Evolutionary conservation across 2,888 invertebrate genomes (phyloP), one percentile per base, ranked within the genome.

Genomic region (Anodontia alba): DNA sequence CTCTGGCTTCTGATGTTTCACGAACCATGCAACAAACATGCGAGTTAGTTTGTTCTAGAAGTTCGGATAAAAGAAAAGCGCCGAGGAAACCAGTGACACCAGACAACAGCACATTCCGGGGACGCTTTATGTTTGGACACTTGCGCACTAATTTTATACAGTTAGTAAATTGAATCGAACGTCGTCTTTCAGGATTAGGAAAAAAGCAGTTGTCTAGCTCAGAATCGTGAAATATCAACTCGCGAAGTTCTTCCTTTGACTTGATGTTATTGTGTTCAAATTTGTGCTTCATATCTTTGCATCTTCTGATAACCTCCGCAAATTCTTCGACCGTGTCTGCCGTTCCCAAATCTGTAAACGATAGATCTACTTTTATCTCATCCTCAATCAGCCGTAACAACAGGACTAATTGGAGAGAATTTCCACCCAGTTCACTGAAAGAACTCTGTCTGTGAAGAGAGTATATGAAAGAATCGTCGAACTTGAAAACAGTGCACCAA

Each of bases 401-500:
- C 42, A 89, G 77, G 7, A 89, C 89, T 8, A 90, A 76, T 62
- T 90, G 90, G 1, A 90, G 76, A 17, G 92, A 92, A 68, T 90
- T 91, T 0, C 92, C 92, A 29, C 92, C 92, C 10, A 89, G 73
- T 68, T 91, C 91, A 76, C 81, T 86, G 70, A 92, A 91, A 0
- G 92, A 90, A 67, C 83, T 87, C 54, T 88, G 81, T 62, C 88
- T 68, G 51, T 88, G 87, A 70, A 90, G 67, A 20, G 79, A 77
- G 62, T 90, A 87, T 0, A 84, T 75, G 46, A 80, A 80, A 0
- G 81, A 83, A n/a, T 86, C 86, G 20, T 89, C 88, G 20, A 89
- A 68, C 36, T 89, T 87, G 23, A 90, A 83, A 23, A 89, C 84
- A 7, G 66, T 77, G 36, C 88, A 89, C 90, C 88, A 89, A 10